These are phyloP conservation scores for Syrista parreyssii DNA, from an alignment of 2,888 invertebrate genomes.

Conservation along the genomic window DNA sequence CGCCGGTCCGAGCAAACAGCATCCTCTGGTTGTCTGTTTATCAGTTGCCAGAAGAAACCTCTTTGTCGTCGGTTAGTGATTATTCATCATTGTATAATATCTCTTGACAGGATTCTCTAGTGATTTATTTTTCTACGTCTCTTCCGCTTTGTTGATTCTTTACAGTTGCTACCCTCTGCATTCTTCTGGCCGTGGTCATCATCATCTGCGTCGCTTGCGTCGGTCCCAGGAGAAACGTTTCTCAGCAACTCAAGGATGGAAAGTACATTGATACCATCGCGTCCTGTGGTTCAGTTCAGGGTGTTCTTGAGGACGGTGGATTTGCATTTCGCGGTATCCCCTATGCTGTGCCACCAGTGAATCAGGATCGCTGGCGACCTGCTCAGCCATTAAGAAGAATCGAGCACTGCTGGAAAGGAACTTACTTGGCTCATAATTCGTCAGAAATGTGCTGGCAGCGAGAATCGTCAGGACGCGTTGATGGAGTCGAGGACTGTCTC, in stretches of 20 bases:
- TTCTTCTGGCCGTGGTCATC: conserved; percentile 73
- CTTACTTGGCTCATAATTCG: conserved; percentile 75
- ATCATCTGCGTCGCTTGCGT: conserved; percentile 75
- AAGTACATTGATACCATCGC: conserved; percentile 79
- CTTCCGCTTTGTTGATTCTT: conserved; percentile 44
- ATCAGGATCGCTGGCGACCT: conserved; percentile 76
- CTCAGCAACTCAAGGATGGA: conserved; percentile 78
- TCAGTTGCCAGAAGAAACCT: conserved; percentile 68
- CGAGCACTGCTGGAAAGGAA: conserved; percentile 84
- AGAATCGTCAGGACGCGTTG: conserved; percentile 73
- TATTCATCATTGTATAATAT: not conserved
- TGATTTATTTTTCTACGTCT: not conserved
- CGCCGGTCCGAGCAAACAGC: conserved; percentile 55
- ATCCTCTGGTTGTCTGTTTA: conserved; percentile 48
- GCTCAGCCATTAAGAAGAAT: conserved; percentile 76
- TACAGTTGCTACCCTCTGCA: conserved; percentile 69
- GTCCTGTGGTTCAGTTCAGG: conserved; percentile 83
- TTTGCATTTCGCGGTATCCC: conserved; percentile 87
- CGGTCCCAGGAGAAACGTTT: conserved; percentile 69
- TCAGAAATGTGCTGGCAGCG: conserved; percentile 79
- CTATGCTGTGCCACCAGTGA: conserved; percentile 80
- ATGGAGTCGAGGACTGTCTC: conserved; percentile 85
- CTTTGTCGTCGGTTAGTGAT: conserved; percentile 72
- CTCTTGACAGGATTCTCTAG: not conserved
- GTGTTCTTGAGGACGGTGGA: conserved; percentile 80